Evolutionary conservation across 2,888 invertebrate species (phyloP), one percentile per base, ranked within the genome.

Genomic region (Hesperia comma): DNA sequence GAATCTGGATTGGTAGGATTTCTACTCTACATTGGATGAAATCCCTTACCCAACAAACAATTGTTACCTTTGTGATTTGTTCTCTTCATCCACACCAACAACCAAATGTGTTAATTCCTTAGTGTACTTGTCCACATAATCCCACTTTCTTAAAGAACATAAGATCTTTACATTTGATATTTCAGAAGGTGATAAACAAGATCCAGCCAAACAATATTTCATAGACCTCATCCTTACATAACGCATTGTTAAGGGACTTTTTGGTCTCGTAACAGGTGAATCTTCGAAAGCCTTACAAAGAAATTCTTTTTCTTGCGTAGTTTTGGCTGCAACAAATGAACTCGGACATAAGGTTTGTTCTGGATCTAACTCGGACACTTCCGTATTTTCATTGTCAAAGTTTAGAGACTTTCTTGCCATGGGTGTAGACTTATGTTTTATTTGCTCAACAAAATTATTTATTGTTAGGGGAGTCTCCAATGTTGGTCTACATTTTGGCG

Each of bases 371-470:
- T 78, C 76, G 6, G 7, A 12, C 46, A 33, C 37, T 61, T 81
- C 74, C 8, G 61, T 57, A 63, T 79, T 75, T 19, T 81, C 75
- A 53, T 70, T 72, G 21, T 79, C 75, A 70, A 92, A 93, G 69
- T 85, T 85, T 0, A 93, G 78, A 0, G 91, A 91, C 68, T 92
- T 92, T 61, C 82, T 82, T 1, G 87, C 89, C 2, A 90, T 72
- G 0, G 93, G 93, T 0, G 93, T 93, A 0, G 92, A 93, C 49
- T 88, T 90, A 56, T 89, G 80, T 68, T 80, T 84, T 12, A 93
- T 84, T 46, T 89, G 79, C 69, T 84, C 80, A 1, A 81, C 83
- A 75, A 93, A 93, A 70, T 85, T 90, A 32, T 79, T 81, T 6
- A 92, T 88, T 5, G 81, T 86, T 0, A 85, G 69, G 6, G 92